These are phyloP conservation scores for Gortyna flavago DNA, from an alignment of 2,888 invertebrate genomes.

Conservation along the genomic window DNA sequence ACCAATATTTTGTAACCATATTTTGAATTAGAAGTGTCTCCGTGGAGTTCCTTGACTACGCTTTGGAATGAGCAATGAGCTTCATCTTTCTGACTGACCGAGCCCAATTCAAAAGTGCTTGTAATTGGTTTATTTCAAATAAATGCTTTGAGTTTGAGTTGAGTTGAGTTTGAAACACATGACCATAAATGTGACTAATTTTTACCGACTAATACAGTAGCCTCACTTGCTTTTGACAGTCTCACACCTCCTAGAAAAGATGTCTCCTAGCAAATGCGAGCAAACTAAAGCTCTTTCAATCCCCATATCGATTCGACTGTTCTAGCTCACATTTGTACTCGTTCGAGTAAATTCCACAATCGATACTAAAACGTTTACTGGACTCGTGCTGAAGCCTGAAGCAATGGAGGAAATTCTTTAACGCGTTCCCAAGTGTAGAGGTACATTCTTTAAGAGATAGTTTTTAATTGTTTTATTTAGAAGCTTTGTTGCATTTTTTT, in stretches of 20 bases:
- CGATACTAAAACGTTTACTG: slow-evolving; percentile 52
- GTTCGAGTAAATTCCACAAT: slow-evolving; percentile 45
- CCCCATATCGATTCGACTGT: slow-evolving; percentile 48
- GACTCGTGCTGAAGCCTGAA: slow-evolving; percentile 13
- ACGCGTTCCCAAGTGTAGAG: slow-evolving; percentile 26
- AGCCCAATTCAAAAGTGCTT: no score
- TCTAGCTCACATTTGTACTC: slow-evolving; percentile 39
- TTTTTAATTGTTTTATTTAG: slow-evolving; percentile 18
- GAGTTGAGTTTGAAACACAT: no score
- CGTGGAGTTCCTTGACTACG: no score
- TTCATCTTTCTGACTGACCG: no score
- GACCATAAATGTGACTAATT: no score
- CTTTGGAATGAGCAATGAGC: no score
- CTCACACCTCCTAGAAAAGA: slow-evolving; percentile 4
- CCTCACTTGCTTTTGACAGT: neutral
- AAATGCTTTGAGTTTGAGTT: no score
- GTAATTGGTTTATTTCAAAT: no score
- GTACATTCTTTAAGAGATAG: neutral
- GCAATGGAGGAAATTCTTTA: slow-evolving; percentile 48
- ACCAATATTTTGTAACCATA: no score
- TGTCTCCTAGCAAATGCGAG: slow-evolving; percentile 12
- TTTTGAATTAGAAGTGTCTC: no score
- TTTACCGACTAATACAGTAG: no score
- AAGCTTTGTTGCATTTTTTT: neutral
- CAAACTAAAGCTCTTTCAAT: slow-evolving; percentile 45